Evolutionary conservation across 2,113 vertebrate genomes (phyloP).

Genomic region (Corydoras maculifer): DNA sequence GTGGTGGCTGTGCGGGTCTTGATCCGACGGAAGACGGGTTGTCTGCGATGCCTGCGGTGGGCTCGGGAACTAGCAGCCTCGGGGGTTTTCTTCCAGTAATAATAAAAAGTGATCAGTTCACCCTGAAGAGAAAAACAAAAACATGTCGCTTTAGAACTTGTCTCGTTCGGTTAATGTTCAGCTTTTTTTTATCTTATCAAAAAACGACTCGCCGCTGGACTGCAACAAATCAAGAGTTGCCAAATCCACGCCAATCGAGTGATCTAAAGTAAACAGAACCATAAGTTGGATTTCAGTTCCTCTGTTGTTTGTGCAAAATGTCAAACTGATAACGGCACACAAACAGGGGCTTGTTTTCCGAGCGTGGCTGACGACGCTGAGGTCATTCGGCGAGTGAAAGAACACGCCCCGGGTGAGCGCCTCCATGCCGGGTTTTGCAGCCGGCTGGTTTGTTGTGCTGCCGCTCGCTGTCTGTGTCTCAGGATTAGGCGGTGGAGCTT

Average conservation of each 20-base stretch:
- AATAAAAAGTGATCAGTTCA: constrained; percentile 97
- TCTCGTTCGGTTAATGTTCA: not conserved
- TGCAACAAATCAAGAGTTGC: constrained; percentile 22
- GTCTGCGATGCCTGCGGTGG: constrained; percentile 90
- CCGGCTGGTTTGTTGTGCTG: constrained; percentile 55
- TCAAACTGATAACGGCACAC: constrained; percentile 37
- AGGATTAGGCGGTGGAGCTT: constrained; percentile 69
- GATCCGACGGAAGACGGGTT: constrained; percentile 96
- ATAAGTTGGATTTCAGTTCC: constrained; percentile 1
- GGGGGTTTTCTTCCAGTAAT: constrained; percentile 99
- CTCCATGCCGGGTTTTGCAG: constrained; percentile 68
- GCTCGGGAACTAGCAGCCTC: constrained; percentile 94
- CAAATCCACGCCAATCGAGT: constrained; percentile 17
- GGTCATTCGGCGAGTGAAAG: constrained; percentile 9
- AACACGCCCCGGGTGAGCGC: constrained; percentile 9
- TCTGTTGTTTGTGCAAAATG: constrained; percentile 32
- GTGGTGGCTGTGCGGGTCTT: constrained; percentile 96
- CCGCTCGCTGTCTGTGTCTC: constrained; percentile 58
- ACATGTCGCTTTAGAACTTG: not conserved
- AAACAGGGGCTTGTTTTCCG: constrained; percentile 22
- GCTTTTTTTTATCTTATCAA: constrained; percentile 9
- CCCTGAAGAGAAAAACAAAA: constrained; percentile 68
- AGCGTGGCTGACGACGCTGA: constrained; percentile 10
- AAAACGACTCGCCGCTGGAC: constrained; percentile 12
- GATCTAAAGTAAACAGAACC: constrained; percentile 26